Evolutionary conservation across 2,888 invertebrate species (phyloP), one percentile per base, ranked within the genome.

Genomic region (Mythimna loreyi): DNA sequence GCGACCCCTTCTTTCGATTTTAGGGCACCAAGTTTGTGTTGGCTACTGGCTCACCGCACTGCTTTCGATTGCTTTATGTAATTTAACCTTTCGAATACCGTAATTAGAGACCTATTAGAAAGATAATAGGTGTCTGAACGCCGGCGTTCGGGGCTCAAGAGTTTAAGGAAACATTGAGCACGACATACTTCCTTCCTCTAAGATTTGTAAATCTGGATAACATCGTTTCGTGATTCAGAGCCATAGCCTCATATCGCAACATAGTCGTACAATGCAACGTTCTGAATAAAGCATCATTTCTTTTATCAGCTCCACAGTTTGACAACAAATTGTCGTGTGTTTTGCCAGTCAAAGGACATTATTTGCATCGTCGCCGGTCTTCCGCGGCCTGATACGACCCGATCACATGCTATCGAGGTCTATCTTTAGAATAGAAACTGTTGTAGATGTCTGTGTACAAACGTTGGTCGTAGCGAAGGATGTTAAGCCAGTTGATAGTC

Each of bases 351-450:
- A 80, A 80, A 68, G 68, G 49, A 60, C 59, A 67, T 33, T 57
- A 81, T 81, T 81, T 81, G 81, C 81, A 81, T 81, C 55, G 77
- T 52, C 71, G 66, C 61, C 81, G 76, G 74, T 79, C 49, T 73
- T 68, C 64, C 59, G 36, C 11, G 30, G 13, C 25, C 5, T n/a
- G 40, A 52, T 67, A 79, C 57, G 55, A 50, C 79, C 30, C 47
- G 40, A 74, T 63, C 56, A 52, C 67, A 67, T 77, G 77, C 64
- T 33, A 77, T 50, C 23, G 40, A 33, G 23, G 28, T 28, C 43
- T 73, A 67, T 78, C 30, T 64, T 50, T 59, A 40, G 40, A 68
- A 53, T 57, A 30, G 23, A 40, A 45, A 45, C 8, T 36, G 40
- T 25, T 67, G 43, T 59, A 53, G 61, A 36, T 47, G 7, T 19